Evolutionary conservation across 2,113 vertebrate genomes (phyloP).

Genomic region (Planiliza haematocheilus): DNA sequence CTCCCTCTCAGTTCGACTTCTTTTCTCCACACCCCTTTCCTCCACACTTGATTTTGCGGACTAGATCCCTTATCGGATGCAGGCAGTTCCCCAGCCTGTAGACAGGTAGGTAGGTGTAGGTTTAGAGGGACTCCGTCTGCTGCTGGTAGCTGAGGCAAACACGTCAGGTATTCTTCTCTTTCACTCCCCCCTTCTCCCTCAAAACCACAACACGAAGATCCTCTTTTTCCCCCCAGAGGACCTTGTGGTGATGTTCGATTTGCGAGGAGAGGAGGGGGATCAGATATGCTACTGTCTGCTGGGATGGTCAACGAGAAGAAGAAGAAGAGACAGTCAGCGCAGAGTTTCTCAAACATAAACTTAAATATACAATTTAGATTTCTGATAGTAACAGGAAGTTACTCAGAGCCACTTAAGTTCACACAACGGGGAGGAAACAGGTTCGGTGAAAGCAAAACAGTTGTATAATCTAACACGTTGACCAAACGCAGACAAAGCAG

Average conservation of each 20-base stretch:
- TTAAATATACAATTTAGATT: background rate
- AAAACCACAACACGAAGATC: constrained; percentile 50
- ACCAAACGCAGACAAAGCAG: too few relatives aligned
- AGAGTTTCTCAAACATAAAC: background rate
- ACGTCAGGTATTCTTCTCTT: constrained; percentile 64
- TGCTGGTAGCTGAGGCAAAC: constrained; percentile 77
- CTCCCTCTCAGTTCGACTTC: constrained; percentile 62
- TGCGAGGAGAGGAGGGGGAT: constrained; percentile 25
- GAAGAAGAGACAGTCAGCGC: constrained; percentile 3
- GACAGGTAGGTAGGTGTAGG: constrained; percentile 57
- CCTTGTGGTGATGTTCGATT: constrained; percentile 31
- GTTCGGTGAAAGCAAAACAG: too few relatives aligned
- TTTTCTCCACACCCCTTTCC: constrained; percentile 75
- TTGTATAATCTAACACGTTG: too few relatives aligned
- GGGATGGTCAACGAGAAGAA: constrained; percentile 22
- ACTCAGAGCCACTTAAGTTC: background rate
- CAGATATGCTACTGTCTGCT: constrained; percentile 35
- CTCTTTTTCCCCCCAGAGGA: background rate
- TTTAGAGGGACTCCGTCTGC: constrained; percentile 68
- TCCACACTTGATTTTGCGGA: constrained; percentile 69
- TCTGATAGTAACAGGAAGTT: background rate
- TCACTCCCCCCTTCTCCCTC: constrained; percentile 13
- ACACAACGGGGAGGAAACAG: background rate
- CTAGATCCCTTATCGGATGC: constrained; percentile 82
- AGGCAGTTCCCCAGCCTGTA: constrained; percentile 67